These are phyloP conservation scores for Mustelus asterias DNA, from an alignment of 2,113 vertebrate species.

Conservation along the genomic window DNA sequence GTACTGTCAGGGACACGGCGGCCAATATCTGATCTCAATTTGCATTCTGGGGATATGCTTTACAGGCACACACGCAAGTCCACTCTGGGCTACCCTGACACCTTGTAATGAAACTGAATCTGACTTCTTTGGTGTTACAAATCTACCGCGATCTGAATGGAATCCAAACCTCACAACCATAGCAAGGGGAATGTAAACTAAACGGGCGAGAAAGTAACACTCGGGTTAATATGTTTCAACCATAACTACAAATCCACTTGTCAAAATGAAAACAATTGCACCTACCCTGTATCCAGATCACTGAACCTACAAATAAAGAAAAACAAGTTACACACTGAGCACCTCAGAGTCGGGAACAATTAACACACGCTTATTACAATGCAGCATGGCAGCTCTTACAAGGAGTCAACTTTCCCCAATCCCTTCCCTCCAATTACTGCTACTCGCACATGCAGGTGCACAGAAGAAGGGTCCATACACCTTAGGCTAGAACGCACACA, in stretches of 20 bases:
- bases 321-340: not conserved
- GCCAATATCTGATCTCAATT: not conserved
- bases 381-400: not conserved
- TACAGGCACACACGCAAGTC: not conserved
- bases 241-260: not conserved
- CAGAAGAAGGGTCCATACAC: not conserved
- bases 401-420: not conserved
- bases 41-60: not conserved
- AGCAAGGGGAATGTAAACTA: not conserved
- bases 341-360: not conserved
- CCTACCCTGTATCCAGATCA: slow-evolving; percentile 27
- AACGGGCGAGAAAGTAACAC: not conserved
- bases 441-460: not conserved
- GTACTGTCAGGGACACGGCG: not conserved
- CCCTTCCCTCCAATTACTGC: not conserved
- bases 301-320: slow-evolving; percentile 10
- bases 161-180: not conserved
- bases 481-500: not conserved
- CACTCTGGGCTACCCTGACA: not conserved
- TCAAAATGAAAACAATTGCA: not conserved
- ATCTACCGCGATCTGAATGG: not conserved
- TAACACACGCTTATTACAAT: not conserved
- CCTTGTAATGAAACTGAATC: not conserved
- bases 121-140: not conserved
- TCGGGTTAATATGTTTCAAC: not conserved